Conservation (phyloP, 2,797 vertebrate genomes). For the Benthosema pterotum region DNA sequence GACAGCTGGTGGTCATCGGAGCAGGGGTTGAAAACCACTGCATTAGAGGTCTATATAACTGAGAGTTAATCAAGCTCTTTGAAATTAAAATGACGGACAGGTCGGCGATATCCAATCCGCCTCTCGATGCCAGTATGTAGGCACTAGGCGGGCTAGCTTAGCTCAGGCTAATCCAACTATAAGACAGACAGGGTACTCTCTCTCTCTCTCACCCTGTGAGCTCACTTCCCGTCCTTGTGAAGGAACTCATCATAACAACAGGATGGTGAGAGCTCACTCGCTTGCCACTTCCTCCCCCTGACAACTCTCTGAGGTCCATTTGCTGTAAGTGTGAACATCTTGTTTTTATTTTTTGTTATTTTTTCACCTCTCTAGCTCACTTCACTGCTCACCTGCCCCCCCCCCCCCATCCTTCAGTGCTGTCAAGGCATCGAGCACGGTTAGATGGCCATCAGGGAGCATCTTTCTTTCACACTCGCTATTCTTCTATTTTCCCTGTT, state of each 20-base stretch:
- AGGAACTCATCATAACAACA: constrained; percentile 45
- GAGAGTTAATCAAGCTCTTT: no score
- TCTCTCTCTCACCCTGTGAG: constrained; percentile 34
- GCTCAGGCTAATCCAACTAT: no score
- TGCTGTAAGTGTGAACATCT: constrained; percentile 72
- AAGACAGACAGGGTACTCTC: not conserved
- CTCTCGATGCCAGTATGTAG: no score
- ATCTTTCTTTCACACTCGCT: constrained; percentile 4
- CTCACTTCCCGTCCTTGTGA: constrained; percentile 67
- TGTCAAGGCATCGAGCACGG: constrained; percentile 59
- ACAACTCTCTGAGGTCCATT: constrained; percentile 77
- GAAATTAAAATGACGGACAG: no score
- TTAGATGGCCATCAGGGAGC: constrained; percentile 65
- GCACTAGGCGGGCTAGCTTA: no score
- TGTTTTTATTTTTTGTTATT: constrained; percentile 65
- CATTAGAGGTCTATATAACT: no score
- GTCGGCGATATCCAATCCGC: no score
- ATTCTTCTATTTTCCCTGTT: not conserved
- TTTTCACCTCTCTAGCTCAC: constrained; percentile 23
- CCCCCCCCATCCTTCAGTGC: constrained; percentile 38
- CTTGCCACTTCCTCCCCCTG: constrained; percentile 72
- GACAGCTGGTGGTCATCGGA: no score
- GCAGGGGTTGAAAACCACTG: no score
- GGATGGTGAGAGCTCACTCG: constrained; percentile 42
- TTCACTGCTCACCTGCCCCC: constrained; percentile 15